Percentiles rank a stretch among this genome's conserved stretches.
Conservation (phyloP, 53 echinoderm and acorn worm genomes). For the Arbacia lixula region DNA sequence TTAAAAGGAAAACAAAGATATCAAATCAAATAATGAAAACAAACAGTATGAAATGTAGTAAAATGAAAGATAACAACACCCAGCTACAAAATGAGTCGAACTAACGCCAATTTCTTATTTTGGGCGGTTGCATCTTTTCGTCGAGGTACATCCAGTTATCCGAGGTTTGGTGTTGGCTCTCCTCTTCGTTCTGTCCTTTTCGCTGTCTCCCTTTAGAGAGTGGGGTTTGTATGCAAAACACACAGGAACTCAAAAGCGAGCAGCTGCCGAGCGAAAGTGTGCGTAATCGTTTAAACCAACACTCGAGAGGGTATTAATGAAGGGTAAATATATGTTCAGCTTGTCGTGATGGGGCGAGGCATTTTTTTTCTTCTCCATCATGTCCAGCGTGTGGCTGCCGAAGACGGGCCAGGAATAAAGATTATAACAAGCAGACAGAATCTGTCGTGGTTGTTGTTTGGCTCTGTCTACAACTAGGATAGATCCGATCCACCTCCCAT, state of each 20-base stretch:
- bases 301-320: slow-evolving; percentile 47
- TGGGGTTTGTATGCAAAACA: slow-evolving; percentile 34
- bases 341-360: slow-evolving; percentile 2
- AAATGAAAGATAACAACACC: no score
- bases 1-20: no score
- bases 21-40: no score
- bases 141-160: no score
- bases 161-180: no score
- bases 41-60: no score
- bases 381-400: background rate
- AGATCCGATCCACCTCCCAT: background rate
- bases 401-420: background rate
- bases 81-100: no score
- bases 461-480: background rate
- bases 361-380: background rate
- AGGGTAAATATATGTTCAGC: slow-evolving; percentile 51
- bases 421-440: background rate
- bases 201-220: slow-evolving; percentile 36
- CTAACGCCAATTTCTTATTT: no score
- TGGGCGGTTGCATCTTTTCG: no score
- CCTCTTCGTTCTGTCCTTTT: slow-evolving; percentile 36
- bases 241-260: slow-evolving; percentile 1
- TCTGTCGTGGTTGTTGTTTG: background rate
- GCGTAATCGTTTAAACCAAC: slow-evolving; percentile 52
- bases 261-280: slow-evolving; percentile 41